These are phyloP conservation scores for Misgurnus anguillicaudatus DNA, from an alignment of 2,113 vertebrate genomes.

Conservation along the genomic window DNA sequence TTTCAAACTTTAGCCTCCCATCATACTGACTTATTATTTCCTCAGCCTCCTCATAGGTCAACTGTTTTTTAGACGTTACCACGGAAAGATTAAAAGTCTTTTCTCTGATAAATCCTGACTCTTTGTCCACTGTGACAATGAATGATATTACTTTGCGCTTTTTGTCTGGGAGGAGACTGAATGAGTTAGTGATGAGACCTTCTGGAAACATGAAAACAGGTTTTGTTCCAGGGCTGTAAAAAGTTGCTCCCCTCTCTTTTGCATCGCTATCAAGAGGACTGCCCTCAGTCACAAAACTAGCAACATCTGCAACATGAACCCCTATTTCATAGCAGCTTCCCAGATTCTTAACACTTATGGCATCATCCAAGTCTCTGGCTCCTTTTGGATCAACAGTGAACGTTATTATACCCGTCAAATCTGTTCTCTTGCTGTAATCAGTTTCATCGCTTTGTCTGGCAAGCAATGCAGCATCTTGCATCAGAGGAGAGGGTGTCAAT, in stretches of 20 bases:
- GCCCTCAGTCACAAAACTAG: conserved; percentile 72
- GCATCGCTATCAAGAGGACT: conserved; percentile 74
- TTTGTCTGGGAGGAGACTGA: conserved; percentile 75
- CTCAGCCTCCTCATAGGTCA: conserved; percentile 84
- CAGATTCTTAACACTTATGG: conserved; percentile 80
- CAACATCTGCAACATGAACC: conserved; percentile 86
- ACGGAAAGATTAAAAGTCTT: conserved; percentile 67
- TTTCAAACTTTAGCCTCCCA: conserved; percentile 51
- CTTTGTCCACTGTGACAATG: conserved; percentile 77
- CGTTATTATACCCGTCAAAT: conserved; percentile 70
- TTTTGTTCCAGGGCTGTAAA: conserved; percentile 67
- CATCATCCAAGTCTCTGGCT: conserved; percentile 82
- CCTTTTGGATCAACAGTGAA: conserved; percentile 81
- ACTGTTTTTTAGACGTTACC: conserved; percentile 73
- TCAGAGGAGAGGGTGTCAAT: conserved; percentile 45
- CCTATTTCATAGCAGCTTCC: conserved; percentile 79
- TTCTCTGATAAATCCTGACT: conserved; percentile 59
- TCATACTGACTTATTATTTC: conserved; percentile 48
- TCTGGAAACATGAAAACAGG: conserved; percentile 77
- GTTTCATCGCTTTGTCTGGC: conserved; percentile 52
- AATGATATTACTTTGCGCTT: conserved; percentile 80
- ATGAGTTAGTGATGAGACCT: conserved; percentile 63
- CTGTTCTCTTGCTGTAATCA: conserved; percentile 48
- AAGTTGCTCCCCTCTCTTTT: conserved; percentile 69
- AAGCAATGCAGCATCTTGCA: not conserved